These are phyloP conservation scores for Carassius gibelio DNA, from an alignment of 2,113 vertebrate genomes.

Conservation along the genomic window DNA sequence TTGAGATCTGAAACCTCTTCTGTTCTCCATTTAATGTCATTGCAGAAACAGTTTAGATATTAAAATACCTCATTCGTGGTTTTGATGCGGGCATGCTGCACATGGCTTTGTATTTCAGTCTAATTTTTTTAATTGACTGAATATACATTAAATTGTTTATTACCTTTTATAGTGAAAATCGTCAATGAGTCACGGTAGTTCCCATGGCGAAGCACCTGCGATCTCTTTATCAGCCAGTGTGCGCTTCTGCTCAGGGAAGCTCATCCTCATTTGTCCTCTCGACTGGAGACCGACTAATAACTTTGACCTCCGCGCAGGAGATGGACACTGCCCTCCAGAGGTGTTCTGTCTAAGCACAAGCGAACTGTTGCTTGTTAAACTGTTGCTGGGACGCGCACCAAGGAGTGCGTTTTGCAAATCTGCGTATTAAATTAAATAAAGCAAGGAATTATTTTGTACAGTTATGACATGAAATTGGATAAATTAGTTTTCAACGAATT, in stretches of 20 bases:
- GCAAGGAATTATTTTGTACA: not conserved
- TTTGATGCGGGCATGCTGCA: too few relatives aligned
- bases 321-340: slow-evolving; percentile 72
- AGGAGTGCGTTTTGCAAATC: not conserved
- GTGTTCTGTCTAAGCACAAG: slow-evolving; percentile 73
- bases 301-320: slow-evolving; percentile 72
- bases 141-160: not conserved
- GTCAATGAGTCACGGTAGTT: not conserved
- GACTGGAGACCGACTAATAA: slow-evolving; percentile 81
- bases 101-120: not conserved
- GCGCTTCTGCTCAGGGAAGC: slow-evolving; percentile 75
- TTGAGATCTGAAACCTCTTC: not conserved
- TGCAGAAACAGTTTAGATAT: not conserved
- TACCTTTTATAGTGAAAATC: not conserved
- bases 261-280: slow-evolving; percentile 80
- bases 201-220: slow-evolving; percentile 33
- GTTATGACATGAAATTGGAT: not conserved
- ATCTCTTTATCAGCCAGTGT: slow-evolving; percentile 50
- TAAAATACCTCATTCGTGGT: not conserved
- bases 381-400: not conserved
- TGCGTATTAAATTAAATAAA: not conserved
- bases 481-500: not conserved
- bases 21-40: not conserved
- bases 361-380: slow-evolving; percentile 39
- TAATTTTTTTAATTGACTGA: not conserved